A percentile compares a stretch with the other conserved stretches of the same genome.
phyloP scores from a whole-genome alignment of 53 echinoderm and acorn worm species.

The Luidia sarsii region DNA sequence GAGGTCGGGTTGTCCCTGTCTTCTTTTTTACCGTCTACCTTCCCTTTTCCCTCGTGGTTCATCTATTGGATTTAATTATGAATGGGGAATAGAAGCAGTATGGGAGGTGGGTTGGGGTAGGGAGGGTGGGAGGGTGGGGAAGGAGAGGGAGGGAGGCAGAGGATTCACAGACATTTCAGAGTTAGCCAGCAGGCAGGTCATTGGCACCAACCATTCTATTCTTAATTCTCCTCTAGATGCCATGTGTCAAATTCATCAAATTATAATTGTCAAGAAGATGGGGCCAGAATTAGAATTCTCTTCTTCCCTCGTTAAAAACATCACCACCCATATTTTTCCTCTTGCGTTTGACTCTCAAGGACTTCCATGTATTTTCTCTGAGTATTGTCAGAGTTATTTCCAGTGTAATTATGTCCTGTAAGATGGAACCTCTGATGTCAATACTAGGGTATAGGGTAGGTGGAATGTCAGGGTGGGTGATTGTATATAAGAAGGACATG shows the following conservation, averaged over 20 bases:
- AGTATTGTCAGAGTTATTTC: too few relatives aligned
- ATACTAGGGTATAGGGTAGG: too few relatives aligned
- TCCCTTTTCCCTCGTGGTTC: neutral
- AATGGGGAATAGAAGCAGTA: neutral
- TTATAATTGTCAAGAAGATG: neutral
- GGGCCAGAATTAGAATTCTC: too few relatives aligned
- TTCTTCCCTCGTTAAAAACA: too few relatives aligned
- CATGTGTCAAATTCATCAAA: neutral
- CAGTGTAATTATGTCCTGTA: too few relatives aligned
- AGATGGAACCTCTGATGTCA: too few relatives aligned
- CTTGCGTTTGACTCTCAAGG: too few relatives aligned
- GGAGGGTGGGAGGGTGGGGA: neutral
- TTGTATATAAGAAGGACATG: too few relatives aligned
- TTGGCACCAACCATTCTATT: neutral
- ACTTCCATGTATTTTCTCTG: too few relatives aligned
- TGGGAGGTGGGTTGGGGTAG: neutral
- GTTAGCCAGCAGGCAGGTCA: slow-evolving; percentile 13
- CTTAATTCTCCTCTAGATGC: too few relatives aligned
- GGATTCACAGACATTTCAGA: slow-evolving; percentile 3
- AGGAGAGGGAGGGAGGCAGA: neutral
- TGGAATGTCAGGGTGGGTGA: too few relatives aligned
- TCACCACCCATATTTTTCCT: too few relatives aligned
- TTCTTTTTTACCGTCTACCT: neutral
- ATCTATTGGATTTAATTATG: slow-evolving; percentile 33
- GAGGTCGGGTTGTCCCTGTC: neutral